A percentile compares a stretch with the other conserved stretches of the same genome.
These are phyloP conservation scores for Benitochromis conjunctus DNA, from an alignment of 2,113 vertebrate genomes.

Conservation along the genomic window DNA sequence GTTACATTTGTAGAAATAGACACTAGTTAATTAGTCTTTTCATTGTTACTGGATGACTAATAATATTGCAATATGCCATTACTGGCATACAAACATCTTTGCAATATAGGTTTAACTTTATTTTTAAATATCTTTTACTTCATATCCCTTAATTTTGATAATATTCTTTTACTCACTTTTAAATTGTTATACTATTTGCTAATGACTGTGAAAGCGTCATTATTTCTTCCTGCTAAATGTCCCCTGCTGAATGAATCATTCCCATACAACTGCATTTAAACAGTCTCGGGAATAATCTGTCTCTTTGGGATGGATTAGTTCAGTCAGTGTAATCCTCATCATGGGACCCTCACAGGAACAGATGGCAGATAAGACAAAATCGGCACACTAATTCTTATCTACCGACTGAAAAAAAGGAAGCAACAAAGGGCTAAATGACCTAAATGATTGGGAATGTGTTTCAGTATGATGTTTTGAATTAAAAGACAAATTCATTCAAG, in stretches of 20 bases:
- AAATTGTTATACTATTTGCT: not conserved
- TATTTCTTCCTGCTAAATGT: not conserved
- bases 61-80: not conserved
- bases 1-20: not conserved
- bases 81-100: not conserved
- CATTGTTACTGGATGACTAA: not conserved
- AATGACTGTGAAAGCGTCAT: not conserved
- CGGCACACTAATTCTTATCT: conserved; percentile 48
- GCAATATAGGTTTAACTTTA: not conserved
- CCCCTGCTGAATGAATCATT: not conserved
- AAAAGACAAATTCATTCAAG: not conserved
- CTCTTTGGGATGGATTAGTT: conserved; percentile 56
- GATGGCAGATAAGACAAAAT: conserved; percentile 68
- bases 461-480: not conserved
- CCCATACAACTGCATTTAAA: conserved; percentile 32
- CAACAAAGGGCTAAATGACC: not conserved
- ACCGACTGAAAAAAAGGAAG: conserved; percentile 18
- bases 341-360: conserved; percentile 59
- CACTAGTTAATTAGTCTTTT: not conserved
- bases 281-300: conserved; percentile 60
- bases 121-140: not conserved
- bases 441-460: not conserved
- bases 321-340: conserved; percentile 59
- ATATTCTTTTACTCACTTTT: not conserved
- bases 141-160: not conserved